These are phyloP conservation scores for Xenopus tropicalis DNA, from an alignment of 2,113 vertebrate genomes.

Conservation along the genomic window UCB_Xtro_10.0 CM004446.2:81687001-81687500, in stretches of 20 bases:
- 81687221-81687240: not conserved
- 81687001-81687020: conserved; percentile 30
- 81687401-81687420: too few relatives aligned
- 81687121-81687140: conserved; percentile 29
- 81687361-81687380: too few relatives aligned
- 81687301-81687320: too few relatives aligned
- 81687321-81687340: too few relatives aligned
- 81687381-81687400: too few relatives aligned
- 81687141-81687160: conserved; percentile 28
- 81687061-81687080: conserved; percentile 27
- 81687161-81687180: not conserved
- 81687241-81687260: not conserved
- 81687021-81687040: conserved; percentile 25
- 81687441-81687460: too few relatives aligned
- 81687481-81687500: too few relatives aligned
- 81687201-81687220: not conserved
- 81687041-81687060: conserved; percentile 28
- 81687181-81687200: not conserved
- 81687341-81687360: too few relatives aligned
- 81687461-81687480: too few relatives aligned
- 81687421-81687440: too few relatives aligned
- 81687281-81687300: too few relatives aligned
- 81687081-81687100: conserved; percentile 24
- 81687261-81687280: too few relatives aligned
- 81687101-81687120: not conserved